Percentiles rank a stretch among this genome's conserved stretches.
Evolutionary conservation across 2,113 vertebrate genomes (phyloP).

Genomic region (Cebus imitator): DNA sequence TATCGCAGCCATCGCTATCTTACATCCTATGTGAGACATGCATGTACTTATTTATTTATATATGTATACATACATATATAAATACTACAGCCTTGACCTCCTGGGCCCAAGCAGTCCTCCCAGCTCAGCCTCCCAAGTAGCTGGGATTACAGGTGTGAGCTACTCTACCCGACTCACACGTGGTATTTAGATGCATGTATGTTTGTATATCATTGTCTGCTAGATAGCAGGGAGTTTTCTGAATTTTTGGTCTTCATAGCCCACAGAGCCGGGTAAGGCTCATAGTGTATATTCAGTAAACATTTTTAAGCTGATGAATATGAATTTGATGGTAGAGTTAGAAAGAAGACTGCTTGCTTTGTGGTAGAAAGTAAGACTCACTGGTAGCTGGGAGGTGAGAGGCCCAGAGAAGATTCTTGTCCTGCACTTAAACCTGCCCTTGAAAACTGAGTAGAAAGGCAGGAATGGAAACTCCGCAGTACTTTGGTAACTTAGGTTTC

Average conservation of each 20-base stretch:
- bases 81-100: background rate
- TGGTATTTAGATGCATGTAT: background rate
- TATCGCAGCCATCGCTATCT: background rate
- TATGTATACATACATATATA: no score
- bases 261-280: background rate
- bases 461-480: background rate
- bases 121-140: background rate
- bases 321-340: background rate
- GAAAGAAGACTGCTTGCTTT: background rate
- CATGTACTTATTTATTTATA: background rate
- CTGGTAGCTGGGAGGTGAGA: background rate
- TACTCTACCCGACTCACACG: background rate
- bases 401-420: background rate
- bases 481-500: background rate
- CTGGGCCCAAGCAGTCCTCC: background rate
- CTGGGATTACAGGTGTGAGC: background rate
- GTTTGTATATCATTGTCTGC: background rate
- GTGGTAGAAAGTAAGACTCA: background rate
- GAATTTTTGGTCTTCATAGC: background rate
- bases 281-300: background rate
- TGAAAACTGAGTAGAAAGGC: background rate
- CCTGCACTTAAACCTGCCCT: background rate
- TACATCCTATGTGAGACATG: background rate
- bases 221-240: background rate
- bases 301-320: background rate